Percentiles rank a stretch among this genome's conserved stretches.
phyloP scores from a whole-genome alignment of 2,113 vertebrate genomes.

The Bungarus multicinctus region DNA sequence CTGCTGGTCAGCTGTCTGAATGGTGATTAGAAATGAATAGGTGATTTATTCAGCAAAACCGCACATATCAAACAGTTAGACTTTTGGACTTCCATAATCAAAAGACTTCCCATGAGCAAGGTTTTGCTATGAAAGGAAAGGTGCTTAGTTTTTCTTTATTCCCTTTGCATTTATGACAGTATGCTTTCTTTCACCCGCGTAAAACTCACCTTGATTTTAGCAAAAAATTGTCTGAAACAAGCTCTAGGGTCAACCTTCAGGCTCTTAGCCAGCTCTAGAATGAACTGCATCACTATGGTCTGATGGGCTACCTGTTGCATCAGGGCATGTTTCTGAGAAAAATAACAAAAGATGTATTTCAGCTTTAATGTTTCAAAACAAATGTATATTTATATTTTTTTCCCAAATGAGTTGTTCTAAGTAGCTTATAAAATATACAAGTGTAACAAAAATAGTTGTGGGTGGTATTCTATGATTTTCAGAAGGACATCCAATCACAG shows the following conservation, averaged over 20 bases:
- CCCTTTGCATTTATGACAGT: background rate
- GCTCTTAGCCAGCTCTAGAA: conserved; percentile 91
- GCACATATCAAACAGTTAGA: background rate
- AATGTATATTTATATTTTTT: background rate
- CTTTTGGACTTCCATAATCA: background rate
- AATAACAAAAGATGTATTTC: background rate
- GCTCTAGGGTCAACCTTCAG: conserved; percentile 90
- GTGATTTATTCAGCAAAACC: background rate
- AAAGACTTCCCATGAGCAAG: background rate
- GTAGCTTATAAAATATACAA: background rate
- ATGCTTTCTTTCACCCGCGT: background rate
- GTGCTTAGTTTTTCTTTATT: background rate
- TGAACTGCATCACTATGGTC: conserved; percentile 97
- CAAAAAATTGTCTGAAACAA: conserved; percentile 92
- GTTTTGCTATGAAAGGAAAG: background rate
- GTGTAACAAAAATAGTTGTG: background rate
- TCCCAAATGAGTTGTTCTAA: background rate
- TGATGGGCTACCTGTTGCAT: conserved; percentile 98
- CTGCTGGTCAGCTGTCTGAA: conserved; percentile 86
- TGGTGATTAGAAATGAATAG: rapidly evolving
- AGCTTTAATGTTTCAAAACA: background rate
- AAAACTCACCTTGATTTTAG: conserved; percentile 85
- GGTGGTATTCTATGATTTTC: background rate
- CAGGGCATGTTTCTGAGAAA: conserved; percentile 80
- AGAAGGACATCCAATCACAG: background rate